Percentiles rank a stretch among this genome's conserved stretches.
phyloP scores from a whole-genome alignment of 2,888 invertebrate species.

The Tricholauxania praeusta region DNA sequence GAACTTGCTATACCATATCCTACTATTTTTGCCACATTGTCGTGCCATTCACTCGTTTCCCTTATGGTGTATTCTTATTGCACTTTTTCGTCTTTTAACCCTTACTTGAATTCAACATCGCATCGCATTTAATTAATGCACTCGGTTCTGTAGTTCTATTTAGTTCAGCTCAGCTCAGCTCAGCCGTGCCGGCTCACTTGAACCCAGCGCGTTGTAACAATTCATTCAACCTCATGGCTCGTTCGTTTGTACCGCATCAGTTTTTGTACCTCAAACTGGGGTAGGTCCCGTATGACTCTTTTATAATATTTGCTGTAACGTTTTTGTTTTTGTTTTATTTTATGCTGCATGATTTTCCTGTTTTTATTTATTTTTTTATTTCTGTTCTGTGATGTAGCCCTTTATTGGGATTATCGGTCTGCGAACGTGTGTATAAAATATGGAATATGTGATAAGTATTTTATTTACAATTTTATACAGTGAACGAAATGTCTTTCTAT shows the following conservation, averaged over 20 bases:
- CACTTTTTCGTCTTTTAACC: conserved; percentile 26
- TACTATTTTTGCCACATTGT: not conserved
- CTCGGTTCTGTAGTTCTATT: not conserved
- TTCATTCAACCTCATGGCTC: conserved; percentile 24
- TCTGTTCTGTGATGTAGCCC: no score
- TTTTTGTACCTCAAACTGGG: not conserved
- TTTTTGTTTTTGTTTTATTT: not conserved
- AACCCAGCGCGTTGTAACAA: conserved; percentile 19
- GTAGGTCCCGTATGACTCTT: conserved; percentile 7
- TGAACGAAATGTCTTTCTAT: not conserved
- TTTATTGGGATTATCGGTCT: conserved; percentile 15
- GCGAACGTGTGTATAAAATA: no score
- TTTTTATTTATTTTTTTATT: conserved; percentile 1
- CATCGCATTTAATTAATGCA: conserved; percentile 19
- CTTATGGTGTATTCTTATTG: not conserved
- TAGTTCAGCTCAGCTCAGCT: conserved; percentile 7
- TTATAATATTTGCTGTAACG: not conserved
- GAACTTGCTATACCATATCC: not conserved
- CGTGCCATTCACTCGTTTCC: conserved; percentile 12
- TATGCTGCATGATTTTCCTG: conserved; percentile 4
- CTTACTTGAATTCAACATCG: conserved; percentile 1
- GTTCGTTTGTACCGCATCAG: not conserved
- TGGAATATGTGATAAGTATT: no score
- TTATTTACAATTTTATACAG: no score
- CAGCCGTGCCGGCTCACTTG: conserved; percentile 15